Base-by-base conservation (phyloP, 2,113 vertebrate species). In the Cebidichthys violaceus region DNA sequence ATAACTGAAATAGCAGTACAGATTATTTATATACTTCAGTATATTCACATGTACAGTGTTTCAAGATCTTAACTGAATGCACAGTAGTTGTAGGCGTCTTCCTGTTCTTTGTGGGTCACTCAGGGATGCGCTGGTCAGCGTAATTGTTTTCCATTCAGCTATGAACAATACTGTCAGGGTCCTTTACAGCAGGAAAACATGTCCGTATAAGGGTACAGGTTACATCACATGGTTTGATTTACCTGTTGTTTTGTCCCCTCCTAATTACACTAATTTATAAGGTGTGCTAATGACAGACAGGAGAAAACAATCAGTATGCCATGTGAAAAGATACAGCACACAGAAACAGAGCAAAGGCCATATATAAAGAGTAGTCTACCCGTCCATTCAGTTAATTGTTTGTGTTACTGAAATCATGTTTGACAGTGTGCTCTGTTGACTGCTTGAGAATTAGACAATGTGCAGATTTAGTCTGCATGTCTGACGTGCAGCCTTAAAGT, bases 91-190 rank as follows among this genome's bases (percentile, higher is more conserved):
- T 70, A 59, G 43, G 39, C 69, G 52, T 73, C 10, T 81, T 80
- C 55, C 15, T 72, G 35, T 77, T 76, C 24, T 78, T 70, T 59
- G 37, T 60, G 59, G 52, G 64, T 90, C 69, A 81, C 90, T 93
- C 92, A 92, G 93, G 93, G 83, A 86, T 82, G 39, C 41, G 31
- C 74, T 82, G 39, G 20, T 81, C 67, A 60, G 77, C 39, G 31
- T 62, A 10, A 70, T 79, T 31, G 22, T 77, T 78, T 70, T 70
- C 41, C 13, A 29, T 66, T 88, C 37, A 70, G 70, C 60, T 61
- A 24, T 69, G 70, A 89, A 81, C 82, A 84, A 86, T n/a, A n/a
- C n/a, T n/a, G 66, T 68, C 65, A 65, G 71, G 45, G 68, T 74
- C 22, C 24, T 81, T 81, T 33, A 70, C 66, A 24, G 70, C 72